These are phyloP conservation scores for Isaurus tuberculatus DNA, from an alignment of 92 coral and sea anemone genomes.

Conservation along the genomic window DNA sequence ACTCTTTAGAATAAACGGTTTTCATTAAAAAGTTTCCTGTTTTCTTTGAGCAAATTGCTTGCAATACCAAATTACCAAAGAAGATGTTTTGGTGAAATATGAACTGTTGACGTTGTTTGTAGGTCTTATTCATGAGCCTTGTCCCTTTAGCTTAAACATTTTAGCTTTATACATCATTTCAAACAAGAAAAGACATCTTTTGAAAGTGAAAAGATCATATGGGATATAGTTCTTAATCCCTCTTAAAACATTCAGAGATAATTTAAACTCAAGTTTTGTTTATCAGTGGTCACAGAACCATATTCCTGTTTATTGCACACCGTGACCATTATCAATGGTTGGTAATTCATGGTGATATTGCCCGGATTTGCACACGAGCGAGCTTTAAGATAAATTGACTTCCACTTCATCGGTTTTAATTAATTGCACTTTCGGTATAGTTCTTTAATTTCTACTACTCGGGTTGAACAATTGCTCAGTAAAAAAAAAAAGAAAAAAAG, in stretches of 20 bases:
- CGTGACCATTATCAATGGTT: background rate
- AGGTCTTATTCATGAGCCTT: background rate
- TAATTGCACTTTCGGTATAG: constrained; percentile 31
- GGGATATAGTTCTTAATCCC: constrained; percentile 8
- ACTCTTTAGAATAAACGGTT: constrained; percentile 40
- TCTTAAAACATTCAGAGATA: background rate
- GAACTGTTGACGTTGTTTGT: background rate
- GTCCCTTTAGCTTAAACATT: background rate
- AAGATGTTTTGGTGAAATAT: background rate
- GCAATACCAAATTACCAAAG: background rate
- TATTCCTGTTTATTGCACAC: background rate
- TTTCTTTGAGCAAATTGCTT: background rate
- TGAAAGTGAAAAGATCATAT: background rate
- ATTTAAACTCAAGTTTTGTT: constrained; percentile 1
- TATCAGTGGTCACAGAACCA: constrained; percentile 15
- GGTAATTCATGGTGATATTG: background rate
- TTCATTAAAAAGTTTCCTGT: constrained; percentile 25
- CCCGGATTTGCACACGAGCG: constrained; percentile 31
- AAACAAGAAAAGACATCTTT: background rate
- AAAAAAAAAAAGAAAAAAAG: background rate
- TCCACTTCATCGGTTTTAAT: constrained; percentile 27
- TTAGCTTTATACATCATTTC: background rate
- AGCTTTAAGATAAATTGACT: constrained; percentile 26
- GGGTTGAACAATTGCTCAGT: background rate
- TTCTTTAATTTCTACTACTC: constrained; percentile 1